Base-by-base conservation (phyloP, 1,140 invertebrate genomes). In the Pseudomyrmex flavicornis region DNA sequence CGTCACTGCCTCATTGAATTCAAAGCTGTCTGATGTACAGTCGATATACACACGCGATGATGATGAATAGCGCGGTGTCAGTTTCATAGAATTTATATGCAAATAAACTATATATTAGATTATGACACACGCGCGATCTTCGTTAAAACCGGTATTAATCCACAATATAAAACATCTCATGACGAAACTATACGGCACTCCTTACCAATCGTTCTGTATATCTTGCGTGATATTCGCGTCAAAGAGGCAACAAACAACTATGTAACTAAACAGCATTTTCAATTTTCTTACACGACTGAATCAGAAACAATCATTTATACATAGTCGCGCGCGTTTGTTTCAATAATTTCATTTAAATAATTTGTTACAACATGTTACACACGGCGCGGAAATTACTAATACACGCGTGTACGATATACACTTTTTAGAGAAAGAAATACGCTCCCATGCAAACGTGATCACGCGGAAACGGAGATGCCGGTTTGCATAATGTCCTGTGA, bases 31-130 rank as follows among this genome's bases (percentile, higher is more conserved):
- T 46, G 35, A 35, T 35, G 35, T 13, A 15, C 54, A 35, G 35
- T 46, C 35, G 35, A 46, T 13, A n/a, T 7, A 44, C 26, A 58
- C n/a, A 35, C 35, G 35, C 35, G 35, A 35, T 5, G 56, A 46
- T 48, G 35, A 59, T 46, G 8, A 44, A 59, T 22, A 10, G 26
- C 7, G 13, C n/a, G 2, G 35, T 59, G 70, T 73, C 35, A 72
- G 35, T 56, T 35, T 58, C 26, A 56, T 0, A 58, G 70, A 73
- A 59, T 59, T 35, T 59, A 59, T 58, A 73, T 44, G 35, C 35
- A 17, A 59, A n/a, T 9, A 73, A 73, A 73, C 46, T 73, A 73
- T 59, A 72, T n/a, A 7, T n/a, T n/a, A 22, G 54, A 59, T 73
- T 73, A 73, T 58, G 35, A 73, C 35, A 35, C 35, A 35, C 35